Evolutionary conservation across 1,140 invertebrate species (phyloP).

Genomic region (Drosophila paulistorum): DNA sequence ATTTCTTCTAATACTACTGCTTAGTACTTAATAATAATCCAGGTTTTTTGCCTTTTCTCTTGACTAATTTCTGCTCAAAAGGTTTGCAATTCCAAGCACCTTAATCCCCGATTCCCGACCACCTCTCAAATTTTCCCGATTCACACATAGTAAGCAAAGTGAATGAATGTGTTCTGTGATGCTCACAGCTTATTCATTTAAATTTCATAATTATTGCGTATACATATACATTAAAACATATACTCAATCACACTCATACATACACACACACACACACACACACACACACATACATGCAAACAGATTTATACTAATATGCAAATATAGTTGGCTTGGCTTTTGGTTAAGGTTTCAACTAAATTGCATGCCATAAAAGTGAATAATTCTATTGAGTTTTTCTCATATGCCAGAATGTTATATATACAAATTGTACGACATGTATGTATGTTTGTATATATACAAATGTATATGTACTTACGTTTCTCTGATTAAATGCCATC

Average conservation of each 20-base stretch:
- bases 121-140: background rate
- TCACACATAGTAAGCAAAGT: background rate
- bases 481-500: background rate
- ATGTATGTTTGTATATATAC: background rate
- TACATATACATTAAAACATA: background rate
- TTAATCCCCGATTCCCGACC: background rate
- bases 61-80: slow-evolving; percentile 2
- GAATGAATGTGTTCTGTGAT: slow-evolving; percentile 17
- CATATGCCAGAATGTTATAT: too few relatives aligned
- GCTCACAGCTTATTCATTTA: slow-evolving; percentile 1
- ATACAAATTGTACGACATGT: background rate
- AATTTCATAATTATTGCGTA: slow-evolving; percentile 10
- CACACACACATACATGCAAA: background rate
- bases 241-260: slow-evolving; percentile 9
- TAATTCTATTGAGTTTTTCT: background rate
- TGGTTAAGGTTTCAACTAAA: slow-evolving; percentile 41
- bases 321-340: slow-evolving; percentile 33
- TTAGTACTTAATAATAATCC: background rate
- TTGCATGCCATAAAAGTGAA: slow-evolving; percentile 3
- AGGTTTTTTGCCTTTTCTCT: background rate
- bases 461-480: background rate
- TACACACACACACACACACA: background rate
- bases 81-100: background rate
- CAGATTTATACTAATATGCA: slow-evolving; percentile 22
- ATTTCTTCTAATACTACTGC: background rate